Base-by-base conservation (phyloP, 1,140 invertebrate genomes). In the Melitaea cinxia region DNA sequence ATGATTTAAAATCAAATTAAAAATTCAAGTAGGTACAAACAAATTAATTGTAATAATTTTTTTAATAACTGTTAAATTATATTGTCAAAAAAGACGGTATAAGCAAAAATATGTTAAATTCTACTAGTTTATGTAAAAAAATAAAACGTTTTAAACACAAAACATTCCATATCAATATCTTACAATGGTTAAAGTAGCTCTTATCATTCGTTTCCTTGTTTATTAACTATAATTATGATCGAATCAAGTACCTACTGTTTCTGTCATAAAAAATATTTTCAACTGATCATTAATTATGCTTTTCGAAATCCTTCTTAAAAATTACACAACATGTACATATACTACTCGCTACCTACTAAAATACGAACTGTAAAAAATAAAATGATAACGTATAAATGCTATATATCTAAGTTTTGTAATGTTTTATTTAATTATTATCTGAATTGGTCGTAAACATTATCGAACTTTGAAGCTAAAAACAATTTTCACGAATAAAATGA, bases 161-260 rank as follows among this genome's bases (percentile, higher is more conserved):
- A 7, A 7, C 7, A 33, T 4, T 33, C 23, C 15, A 19, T 42
- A 58, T 28, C 39, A 21, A 24, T 24, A 15, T 50, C 7, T 45
- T 33, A 10, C 10, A 47, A 12, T 23, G 4, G 26, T 9, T n/a
- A 4, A 59, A 50, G 42, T 50, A 26, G 39, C 15, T 28, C 42
- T 59, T 49, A 59, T 59, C 45, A 23, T 33, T 47, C 26, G 39
- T 58, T 58, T 58, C 56, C 42, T 58, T 58, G 42, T 58, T 59
- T 49, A 49, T 47, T 33, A 45, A 49, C 50, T 47, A 58, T 47
- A 10, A 59, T n/a, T n/a, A n/a, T n/a, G 4, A 21, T 47, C 24
- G 24, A 58, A 55, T 33, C 30, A 33, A 33, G 30, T 33, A 54
- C 26, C 23, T 56, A 28, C 37, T 62, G 33, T 35, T 55, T 64